Evolutionary conservation across 2,113 vertebrate species (phyloP).

Genomic region (Xyrauchen texanus): DNA sequence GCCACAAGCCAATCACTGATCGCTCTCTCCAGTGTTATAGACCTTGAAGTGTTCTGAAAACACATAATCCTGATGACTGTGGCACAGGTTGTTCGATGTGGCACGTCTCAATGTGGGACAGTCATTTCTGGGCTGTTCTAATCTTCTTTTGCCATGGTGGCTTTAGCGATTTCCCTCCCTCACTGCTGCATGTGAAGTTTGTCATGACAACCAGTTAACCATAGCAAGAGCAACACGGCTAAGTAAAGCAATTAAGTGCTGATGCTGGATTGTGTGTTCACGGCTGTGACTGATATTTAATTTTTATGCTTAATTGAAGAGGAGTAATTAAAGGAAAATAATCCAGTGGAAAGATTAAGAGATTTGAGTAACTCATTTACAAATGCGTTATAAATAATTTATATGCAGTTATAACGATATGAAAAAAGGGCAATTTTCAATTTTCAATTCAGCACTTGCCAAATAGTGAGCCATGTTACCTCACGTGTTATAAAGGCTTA

Average conservation of each 20-base stretch:
- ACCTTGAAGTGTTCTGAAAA: neutral
- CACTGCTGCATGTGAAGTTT: slow-evolving; percentile 62
- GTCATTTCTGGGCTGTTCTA: slow-evolving; percentile 44
- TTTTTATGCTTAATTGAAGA: slow-evolving; percentile 38
- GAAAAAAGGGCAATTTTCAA: no score
- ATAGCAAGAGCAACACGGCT: slow-evolving; percentile 65
- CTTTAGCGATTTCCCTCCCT: slow-evolving; percentile 38
- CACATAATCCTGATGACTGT: neutral
- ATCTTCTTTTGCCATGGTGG: slow-evolving; percentile 30
- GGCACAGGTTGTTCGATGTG: neutral
- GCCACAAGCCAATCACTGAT: no score
- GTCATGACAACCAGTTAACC: slow-evolving; percentile 76
- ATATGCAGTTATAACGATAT: no score
- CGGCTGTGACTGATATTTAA: slow-evolving; percentile 29
- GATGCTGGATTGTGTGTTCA: slow-evolving; percentile 56
- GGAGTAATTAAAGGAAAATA: slow-evolving; percentile 37
- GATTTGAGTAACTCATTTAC: neutral
- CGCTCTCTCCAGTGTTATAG: no score
- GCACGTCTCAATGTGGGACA: slow-evolving; percentile 39
- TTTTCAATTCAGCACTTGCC: no score
- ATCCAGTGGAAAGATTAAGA: slow-evolving; percentile 38
- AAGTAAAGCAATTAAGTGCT: slow-evolving; percentile 66
- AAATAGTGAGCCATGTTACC: no score
- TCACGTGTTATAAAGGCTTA: no score
- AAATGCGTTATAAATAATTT: neutral